phyloP scores from a whole-genome alignment of 1,140 invertebrate species.

The Drosophila bocki region DNA sequence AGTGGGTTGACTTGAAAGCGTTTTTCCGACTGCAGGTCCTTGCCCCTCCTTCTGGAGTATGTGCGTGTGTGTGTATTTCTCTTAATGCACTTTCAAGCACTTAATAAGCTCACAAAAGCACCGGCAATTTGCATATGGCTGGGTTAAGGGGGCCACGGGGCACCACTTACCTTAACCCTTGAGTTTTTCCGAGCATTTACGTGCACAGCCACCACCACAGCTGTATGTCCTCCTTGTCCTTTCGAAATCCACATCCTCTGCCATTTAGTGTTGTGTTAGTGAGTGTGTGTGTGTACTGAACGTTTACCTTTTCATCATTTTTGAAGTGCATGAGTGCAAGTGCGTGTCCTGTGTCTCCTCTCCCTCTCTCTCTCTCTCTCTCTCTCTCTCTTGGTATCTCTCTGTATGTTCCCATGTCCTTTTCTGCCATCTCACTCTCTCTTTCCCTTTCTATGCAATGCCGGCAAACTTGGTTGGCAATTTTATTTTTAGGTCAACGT shows the following conservation, averaged over 20 bases:
- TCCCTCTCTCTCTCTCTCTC: neutral
- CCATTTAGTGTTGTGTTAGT: slow-evolving; percentile 34
- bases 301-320: slow-evolving; percentile 56
- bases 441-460: slow-evolving; percentile 20
- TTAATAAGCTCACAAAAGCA: slow-evolving; percentile 78
- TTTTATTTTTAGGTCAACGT: slow-evolving; percentile 76
- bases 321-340: slow-evolving; percentile 43
- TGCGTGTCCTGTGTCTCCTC: slow-evolving; percentile 24
- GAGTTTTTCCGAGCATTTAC: slow-evolving; percentile 73
- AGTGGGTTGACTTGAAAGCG: slow-evolving; percentile 57
- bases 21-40: slow-evolving; percentile 51
- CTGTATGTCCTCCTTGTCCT: slow-evolving; percentile 29
- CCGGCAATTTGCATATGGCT: slow-evolving; percentile 66
- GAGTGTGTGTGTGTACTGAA: slow-evolving; percentile 14
- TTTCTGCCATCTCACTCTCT: slow-evolving; percentile 12
- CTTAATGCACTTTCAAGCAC: slow-evolving; percentile 74
- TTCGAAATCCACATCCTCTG: slow-evolving; percentile 21
- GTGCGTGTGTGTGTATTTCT: slow-evolving; percentile 32
- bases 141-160: slow-evolving; percentile 5
- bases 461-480: slow-evolving; percentile 54
- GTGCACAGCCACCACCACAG: slow-evolving; percentile 28
- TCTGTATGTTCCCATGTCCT: neutral
- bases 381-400: neutral
- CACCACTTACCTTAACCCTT: slow-evolving; percentile 74
- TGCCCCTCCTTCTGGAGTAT: neutral